Conservation (phyloP, 2,113 vertebrate genomes). For the Oryzias curvinotus region DNA sequence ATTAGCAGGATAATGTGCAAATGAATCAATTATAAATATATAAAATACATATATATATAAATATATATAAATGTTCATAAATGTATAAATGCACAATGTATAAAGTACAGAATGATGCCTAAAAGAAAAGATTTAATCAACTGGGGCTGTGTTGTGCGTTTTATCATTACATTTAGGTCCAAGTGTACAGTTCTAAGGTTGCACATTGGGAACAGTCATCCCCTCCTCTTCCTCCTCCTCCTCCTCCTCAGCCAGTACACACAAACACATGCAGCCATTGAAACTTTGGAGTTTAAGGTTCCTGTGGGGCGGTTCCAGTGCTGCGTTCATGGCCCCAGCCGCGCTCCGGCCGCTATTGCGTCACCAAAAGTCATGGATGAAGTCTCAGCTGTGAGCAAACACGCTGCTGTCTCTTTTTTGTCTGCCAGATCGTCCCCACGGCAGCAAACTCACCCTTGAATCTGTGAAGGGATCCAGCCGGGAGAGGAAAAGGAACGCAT, state of each 20-base stretch:
- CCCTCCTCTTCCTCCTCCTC: too few species aligned
- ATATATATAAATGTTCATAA: too few species aligned
- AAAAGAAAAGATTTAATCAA: too few species aligned
- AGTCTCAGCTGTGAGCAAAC: constrained; percentile 36
- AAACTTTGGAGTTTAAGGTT: constrained; percentile 16
- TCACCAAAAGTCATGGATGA: constrained; percentile 64
- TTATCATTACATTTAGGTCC: too few species aligned
- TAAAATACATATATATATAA: too few species aligned
- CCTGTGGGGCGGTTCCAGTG: constrained; percentile 1
- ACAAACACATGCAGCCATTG: background rate
- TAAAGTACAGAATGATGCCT: too few species aligned
- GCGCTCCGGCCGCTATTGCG: constrained; percentile 26
- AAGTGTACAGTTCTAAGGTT: too few species aligned
- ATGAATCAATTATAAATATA: background rate
- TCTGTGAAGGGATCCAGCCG: constrained; percentile 11
- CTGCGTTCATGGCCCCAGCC: background rate
- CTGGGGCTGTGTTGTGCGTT: too few species aligned
- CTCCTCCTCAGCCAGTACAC: background rate
- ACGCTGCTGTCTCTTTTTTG: background rate
- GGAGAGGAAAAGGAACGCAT: background rate
- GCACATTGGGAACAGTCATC: too few species aligned
- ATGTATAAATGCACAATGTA: too few species aligned
- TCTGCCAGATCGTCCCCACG: background rate
- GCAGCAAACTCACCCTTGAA: background rate
- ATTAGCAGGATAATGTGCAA: background rate